Percentiles rank a stretch among this genome's conserved stretches.
Conservation (phyloP, 2,888 invertebrate species). For the Shargacucullia verbasci region DNA sequence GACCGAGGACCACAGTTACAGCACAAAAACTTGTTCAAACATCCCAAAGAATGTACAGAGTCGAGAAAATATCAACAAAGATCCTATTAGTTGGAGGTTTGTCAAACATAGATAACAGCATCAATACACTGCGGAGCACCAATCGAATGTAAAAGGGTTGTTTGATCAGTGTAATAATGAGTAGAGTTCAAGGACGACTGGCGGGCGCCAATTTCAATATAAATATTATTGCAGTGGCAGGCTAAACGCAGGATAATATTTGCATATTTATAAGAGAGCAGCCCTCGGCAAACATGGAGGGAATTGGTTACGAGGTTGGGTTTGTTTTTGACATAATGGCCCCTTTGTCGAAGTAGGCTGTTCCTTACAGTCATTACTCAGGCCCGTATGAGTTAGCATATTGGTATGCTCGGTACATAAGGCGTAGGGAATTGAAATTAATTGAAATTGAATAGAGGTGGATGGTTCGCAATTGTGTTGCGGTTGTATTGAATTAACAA, state of each 20-base stretch:
- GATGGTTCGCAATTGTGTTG: slow-evolving; percentile 42
- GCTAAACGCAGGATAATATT: slow-evolving; percentile 85
- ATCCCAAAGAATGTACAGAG: slow-evolving; percentile 29
- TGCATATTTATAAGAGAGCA: slow-evolving; percentile 87
- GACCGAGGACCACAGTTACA: slow-evolving; percentile 27
- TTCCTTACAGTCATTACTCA: slow-evolving; percentile 75
- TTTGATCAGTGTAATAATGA: slow-evolving; percentile 80
- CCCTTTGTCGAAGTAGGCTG: slow-evolving; percentile 76
- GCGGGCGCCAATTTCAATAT: slow-evolving; percentile 80
- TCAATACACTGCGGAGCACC: slow-evolving; percentile 60
- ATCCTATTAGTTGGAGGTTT: slow-evolving; percentile 64
- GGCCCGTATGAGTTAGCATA: slow-evolving; percentile 72
- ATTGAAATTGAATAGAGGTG: slow-evolving; percentile 52
- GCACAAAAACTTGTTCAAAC: slow-evolving; percentile 35
- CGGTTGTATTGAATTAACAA: slow-evolving; percentile 28
- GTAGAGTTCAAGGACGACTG: slow-evolving; percentile 79
- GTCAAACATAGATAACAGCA: slow-evolving; percentile 71
- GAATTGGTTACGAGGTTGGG: slow-evolving; percentile 76
- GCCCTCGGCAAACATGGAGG: slow-evolving; percentile 83
- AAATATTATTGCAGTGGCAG: slow-evolving; percentile 85
- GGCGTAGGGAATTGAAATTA: slow-evolving; percentile 58
- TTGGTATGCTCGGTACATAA: slow-evolving; percentile 55
- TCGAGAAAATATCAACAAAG: slow-evolving; percentile 55
- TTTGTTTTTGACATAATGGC: slow-evolving; percentile 86
- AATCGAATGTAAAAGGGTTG: slow-evolving; percentile 76